A percentile compares a stretch with the other conserved stretches of the same genome.
Conservation (phyloP, 1,140 invertebrate species). For the Lepidostoma basale region DNA sequence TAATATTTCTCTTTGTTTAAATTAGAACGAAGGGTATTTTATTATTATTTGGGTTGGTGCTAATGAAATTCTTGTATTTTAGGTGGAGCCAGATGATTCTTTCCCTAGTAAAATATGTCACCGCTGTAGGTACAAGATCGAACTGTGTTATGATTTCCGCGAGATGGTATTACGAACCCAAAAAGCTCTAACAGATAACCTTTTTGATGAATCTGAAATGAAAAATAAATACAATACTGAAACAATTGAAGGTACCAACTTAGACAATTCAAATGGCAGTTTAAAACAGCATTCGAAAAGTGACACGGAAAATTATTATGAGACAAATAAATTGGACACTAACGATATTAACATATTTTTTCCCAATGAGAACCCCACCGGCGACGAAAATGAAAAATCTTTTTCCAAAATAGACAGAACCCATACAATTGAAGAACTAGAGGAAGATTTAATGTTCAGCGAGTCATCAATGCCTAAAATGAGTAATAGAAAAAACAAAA, state of each 20-base stretch:
- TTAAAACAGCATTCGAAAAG: too few relatives aligned
- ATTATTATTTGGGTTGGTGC: too few relatives aligned
- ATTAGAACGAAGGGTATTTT: too few relatives aligned
- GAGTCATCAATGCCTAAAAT: background rate
- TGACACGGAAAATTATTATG: too few relatives aligned
- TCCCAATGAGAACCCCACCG: background rate
- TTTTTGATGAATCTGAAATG: background rate
- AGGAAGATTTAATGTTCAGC: background rate
- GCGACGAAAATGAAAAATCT: background rate
- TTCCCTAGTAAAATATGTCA: conserved; percentile 41
- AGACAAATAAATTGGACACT: conserved; percentile 1
- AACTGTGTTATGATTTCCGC: conserved; percentile 36
- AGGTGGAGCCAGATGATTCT: conserved; percentile 31
- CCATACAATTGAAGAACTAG: too few relatives aligned
- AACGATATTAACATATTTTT: conserved; percentile 2
- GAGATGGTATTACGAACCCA: conserved; percentile 38
- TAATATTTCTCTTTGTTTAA: background rate
- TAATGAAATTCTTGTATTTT: too few relatives aligned
- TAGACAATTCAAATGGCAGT: too few relatives aligned
- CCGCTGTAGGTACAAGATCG: conserved; percentile 41
- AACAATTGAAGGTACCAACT: too few relatives aligned
- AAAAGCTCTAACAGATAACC: conserved; percentile 27
- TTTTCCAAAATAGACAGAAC: too few relatives aligned
- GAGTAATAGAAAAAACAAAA: background rate
- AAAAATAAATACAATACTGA: conserved; percentile 2